Percentiles rank a stretch among this genome's conserved stretches.
Conservation (phyloP, 2,797 vertebrate genomes). For the Acipenser transmontanus region DNA sequence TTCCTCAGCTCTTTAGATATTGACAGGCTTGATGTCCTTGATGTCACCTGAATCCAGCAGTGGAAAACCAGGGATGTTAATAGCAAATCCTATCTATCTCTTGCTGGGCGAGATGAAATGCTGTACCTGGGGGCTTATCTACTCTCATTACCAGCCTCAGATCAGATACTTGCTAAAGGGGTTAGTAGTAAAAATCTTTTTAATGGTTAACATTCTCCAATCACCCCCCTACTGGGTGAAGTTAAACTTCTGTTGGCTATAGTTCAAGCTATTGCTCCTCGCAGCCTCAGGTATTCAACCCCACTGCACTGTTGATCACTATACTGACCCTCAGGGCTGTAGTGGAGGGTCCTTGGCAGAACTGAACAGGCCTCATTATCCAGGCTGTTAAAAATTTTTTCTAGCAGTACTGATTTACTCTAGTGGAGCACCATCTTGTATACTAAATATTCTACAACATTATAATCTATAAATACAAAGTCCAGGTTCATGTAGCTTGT, state of each 20-base stretch:
- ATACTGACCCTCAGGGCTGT: not conserved
- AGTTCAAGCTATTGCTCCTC: not conserved
- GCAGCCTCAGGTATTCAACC: not conserved
- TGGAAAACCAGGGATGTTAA: no score
- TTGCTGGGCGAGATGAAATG: not conserved
- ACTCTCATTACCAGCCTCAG: not conserved
- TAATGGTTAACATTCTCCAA: not conserved
- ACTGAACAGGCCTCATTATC: no score
- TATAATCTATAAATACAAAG: no score
- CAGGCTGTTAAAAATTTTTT: no score
- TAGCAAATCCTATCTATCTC: not conserved
- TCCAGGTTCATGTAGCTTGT: no score
- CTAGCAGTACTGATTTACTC: no score
- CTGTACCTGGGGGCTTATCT: not conserved
- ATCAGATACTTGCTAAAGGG: not conserved
- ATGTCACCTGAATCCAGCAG: no score
- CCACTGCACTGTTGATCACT: not conserved
- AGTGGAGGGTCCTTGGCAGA: no score
- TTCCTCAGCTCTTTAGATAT: no score
- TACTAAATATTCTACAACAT: no score
- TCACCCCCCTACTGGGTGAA: not conserved
- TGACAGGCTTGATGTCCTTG: no score
- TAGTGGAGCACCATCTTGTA: no score
- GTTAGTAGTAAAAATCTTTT: conserved; percentile 1
- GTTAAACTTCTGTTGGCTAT: not conserved